Conservation (phyloP, 1,140 invertebrate species). For the Drosophila lini region DNA sequence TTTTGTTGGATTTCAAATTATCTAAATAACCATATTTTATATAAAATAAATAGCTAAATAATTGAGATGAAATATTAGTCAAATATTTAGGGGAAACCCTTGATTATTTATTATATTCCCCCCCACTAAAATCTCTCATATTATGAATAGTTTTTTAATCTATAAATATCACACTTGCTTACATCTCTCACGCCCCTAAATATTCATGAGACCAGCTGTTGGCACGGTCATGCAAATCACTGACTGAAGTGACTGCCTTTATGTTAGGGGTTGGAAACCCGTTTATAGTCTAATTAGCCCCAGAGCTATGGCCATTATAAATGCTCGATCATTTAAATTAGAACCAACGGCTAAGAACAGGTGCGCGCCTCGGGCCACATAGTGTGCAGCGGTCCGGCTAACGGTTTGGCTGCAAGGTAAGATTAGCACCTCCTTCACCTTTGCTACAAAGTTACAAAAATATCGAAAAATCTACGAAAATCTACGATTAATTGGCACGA, state of each 20-base stretch:
- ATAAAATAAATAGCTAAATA: too few species aligned
- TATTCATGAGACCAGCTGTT: constrained; percentile 48
- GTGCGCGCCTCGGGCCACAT: constrained; percentile 55
- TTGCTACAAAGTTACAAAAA: background rate
- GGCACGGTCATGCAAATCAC: constrained; percentile 50
- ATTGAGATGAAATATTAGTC: background rate
- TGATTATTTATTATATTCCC: background rate
- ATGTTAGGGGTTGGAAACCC: constrained; percentile 41
- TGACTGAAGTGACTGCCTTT: background rate
- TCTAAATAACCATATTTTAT: too few species aligned
- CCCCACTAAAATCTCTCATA: background rate
- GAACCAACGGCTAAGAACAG: constrained; percentile 65
- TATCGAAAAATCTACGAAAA: constrained; percentile 45
- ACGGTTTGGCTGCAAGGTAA: constrained; percentile 61
- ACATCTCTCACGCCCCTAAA: constrained; percentile 39
- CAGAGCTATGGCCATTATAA: constrained; percentile 64
- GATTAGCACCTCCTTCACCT: constrained; percentile 44
- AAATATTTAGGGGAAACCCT: background rate
- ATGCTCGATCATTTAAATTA: constrained; percentile 70
- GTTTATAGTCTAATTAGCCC: constrained; percentile 68
- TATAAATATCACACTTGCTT: constrained; percentile 22
- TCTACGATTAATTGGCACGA: constrained; percentile 71
- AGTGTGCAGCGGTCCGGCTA: constrained; percentile 47
- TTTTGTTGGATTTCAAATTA: too few species aligned
- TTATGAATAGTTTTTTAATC: background rate